Conservation (phyloP, 2,888 invertebrate species). For the Ichneumoninae sp. region DNA sequence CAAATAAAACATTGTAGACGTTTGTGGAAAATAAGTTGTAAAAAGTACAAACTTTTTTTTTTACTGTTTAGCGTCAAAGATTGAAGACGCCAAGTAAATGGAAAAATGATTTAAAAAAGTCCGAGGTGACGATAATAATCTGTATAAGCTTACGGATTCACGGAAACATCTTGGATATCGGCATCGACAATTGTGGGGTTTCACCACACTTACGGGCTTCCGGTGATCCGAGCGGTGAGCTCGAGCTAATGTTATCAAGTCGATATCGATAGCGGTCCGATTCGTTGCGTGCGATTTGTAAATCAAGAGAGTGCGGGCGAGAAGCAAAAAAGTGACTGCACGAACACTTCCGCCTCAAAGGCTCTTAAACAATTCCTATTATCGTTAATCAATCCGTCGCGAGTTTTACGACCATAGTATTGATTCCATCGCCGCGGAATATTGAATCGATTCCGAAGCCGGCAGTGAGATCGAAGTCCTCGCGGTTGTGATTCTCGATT, state of each 20-base stretch:
- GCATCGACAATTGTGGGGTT: not conserved
- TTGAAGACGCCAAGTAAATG: not conserved
- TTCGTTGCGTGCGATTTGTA: conserved; percentile 14
- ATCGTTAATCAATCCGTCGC: not conserved
- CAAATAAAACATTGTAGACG: no score
- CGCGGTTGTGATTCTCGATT: not conserved
- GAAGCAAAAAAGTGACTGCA: not conserved
- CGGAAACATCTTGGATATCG: not conserved
- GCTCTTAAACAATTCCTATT: conserved; percentile 30
- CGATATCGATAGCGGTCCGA: conserved; percentile 17
- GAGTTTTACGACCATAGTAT: conserved; percentile 12
- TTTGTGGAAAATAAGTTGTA: no score
- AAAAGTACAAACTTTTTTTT: no score
- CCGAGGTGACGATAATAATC: not conserved
- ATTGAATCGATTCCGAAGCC: conserved; percentile 10
- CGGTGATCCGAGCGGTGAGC: not conserved
- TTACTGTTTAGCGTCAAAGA: no score
- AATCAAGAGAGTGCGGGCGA: conserved; percentile 15
- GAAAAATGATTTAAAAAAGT: not conserved
- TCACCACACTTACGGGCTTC: conserved; percentile 24
- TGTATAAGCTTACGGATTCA: not conserved
- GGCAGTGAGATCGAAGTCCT: not conserved
- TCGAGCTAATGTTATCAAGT: not conserved
- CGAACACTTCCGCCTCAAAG: not conserved
- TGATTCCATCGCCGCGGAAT: not conserved